These are phyloP conservation scores for Artibeus jamaicensis DNA, from an alignment of 2,797 vertebrate species.

Conservation along the genomic window DNA sequence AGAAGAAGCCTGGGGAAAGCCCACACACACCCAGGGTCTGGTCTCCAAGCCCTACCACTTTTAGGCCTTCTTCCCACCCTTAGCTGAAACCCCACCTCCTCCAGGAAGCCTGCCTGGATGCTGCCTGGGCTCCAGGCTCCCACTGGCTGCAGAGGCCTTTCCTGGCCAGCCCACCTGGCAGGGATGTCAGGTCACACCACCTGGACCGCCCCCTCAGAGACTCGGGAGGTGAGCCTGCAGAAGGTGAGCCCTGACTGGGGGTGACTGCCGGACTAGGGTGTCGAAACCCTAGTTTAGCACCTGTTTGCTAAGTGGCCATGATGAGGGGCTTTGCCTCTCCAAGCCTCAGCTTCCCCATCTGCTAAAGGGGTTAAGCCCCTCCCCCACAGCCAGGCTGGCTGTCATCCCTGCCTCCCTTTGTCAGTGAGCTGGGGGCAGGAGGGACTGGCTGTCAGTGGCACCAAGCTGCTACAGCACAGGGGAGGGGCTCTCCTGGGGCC, in stretches of 20 bases:
- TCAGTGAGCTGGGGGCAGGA: rapidly evolving
- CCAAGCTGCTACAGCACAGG: rapidly evolving
- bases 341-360: not conserved
- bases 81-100: not conserved
- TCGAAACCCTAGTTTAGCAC: not conserved
- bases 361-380: not conserved
- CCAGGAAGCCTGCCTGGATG: not conserved
- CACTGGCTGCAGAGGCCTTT: not conserved
- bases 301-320: not conserved
- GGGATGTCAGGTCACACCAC: not conserved
- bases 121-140: not conserved
- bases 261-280: not conserved
- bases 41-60: not conserved
- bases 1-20: not conserved
- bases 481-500: not conserved
- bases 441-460: not conserved
- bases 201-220: not conserved
- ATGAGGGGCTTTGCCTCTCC: not conserved
- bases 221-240: not conserved
- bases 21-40: not conserved
- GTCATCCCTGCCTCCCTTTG: not conserved
- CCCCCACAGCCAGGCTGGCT: not conserved
- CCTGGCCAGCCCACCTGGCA: not conserved
- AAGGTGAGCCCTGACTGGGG: not conserved
- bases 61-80: not conserved